A percentile compares a stretch with the other conserved stretches of the same genome.
phyloP scores from a whole-genome alignment of 2,888 invertebrate genomes.

The Tuberolachnus salignus region DNA sequence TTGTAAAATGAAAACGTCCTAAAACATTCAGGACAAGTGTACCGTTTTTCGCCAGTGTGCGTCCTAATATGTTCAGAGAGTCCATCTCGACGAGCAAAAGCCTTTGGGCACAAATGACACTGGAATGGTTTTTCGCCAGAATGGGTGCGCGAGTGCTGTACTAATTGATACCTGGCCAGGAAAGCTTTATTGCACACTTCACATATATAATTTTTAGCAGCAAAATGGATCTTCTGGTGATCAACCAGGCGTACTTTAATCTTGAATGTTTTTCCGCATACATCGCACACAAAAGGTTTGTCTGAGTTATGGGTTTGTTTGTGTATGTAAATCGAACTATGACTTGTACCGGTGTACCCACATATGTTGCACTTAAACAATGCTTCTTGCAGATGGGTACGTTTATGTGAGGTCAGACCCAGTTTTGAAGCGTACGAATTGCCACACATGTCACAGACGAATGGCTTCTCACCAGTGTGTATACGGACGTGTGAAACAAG shows the following conservation, averaged over 20 bases:
- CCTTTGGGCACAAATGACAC: conserved; percentile 65
- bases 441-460: conserved; percentile 60
- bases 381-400: conserved; percentile 59
- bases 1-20: conserved; percentile 58
- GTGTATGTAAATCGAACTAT: conserved; percentile 60
- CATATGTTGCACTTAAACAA: conserved; percentile 60
- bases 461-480: conserved; percentile 60
- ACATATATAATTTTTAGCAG: conserved; percentile 59
- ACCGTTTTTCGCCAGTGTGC: conserved; percentile 58
- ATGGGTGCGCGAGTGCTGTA: conserved; percentile 60
- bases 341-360: conserved; percentile 59
- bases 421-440: conserved; percentile 60
- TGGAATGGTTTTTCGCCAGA: conserved; percentile 63
- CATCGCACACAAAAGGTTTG: conserved; percentile 60
- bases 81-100: conserved; percentile 63
- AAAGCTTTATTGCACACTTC: conserved; percentile 60
- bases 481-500: conserved; percentile 59
- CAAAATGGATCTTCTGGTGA: conserved; percentile 60
- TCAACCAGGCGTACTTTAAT: conserved; percentile 60
- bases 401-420: conserved; percentile 60
- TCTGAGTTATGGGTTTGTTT: conserved; percentile 60
- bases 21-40: conserved; percentile 57
- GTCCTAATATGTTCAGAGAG: conserved; percentile 62
- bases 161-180: conserved; percentile 59
- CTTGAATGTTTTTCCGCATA: conserved; percentile 60